Evolutionary conservation across 2,113 vertebrate genomes (phyloP).

Genomic region (Camelus bactrianus): DNA sequence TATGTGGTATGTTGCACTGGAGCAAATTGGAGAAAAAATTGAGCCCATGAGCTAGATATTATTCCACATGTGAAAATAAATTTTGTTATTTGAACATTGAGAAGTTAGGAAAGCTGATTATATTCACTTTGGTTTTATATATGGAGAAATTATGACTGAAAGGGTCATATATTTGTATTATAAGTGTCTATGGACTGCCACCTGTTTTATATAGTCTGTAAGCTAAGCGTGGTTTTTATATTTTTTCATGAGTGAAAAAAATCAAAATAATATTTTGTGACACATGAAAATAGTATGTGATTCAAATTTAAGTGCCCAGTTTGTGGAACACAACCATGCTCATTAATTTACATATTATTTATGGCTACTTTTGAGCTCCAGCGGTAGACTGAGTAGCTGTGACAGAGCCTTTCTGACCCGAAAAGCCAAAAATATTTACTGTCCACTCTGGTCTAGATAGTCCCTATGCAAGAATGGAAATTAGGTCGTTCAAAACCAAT

Average conservation of each 20-base stretch:
- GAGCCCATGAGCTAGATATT: constrained; percentile 49
- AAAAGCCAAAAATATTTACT: neutral
- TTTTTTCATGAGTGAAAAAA: constrained; percentile 35
- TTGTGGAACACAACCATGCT: neutral
- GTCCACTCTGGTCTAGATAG: neutral
- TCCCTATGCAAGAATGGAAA: neutral
- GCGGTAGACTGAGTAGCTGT: neutral
- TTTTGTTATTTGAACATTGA: constrained; percentile 79
- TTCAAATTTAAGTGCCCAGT: neutral
- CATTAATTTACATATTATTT: neutral
- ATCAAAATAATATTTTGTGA: neutral
- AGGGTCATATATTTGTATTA: neutral
- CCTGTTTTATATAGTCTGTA: constrained; percentile 6
- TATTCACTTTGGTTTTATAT: constrained; percentile 47
- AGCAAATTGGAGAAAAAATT: constrained; percentile 69
- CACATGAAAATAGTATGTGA: neutral
- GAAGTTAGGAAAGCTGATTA: constrained; percentile 74
- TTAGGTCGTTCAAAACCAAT: constrained; percentile 3
- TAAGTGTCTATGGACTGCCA: neutral
- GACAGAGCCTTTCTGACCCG: neutral
- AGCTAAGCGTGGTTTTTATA: constrained; percentile 9
- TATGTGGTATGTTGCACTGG: constrained; percentile 37
- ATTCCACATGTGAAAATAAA: constrained; percentile 78
- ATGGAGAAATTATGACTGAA: constrained; percentile 40
- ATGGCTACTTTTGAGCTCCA: neutral